Percentiles rank a stretch among this genome's conserved stretches.
These are phyloP conservation scores for Bubalus kerabau DNA, from an alignment of 2,113 vertebrate genomes.

Conservation along the genomic window DNA sequence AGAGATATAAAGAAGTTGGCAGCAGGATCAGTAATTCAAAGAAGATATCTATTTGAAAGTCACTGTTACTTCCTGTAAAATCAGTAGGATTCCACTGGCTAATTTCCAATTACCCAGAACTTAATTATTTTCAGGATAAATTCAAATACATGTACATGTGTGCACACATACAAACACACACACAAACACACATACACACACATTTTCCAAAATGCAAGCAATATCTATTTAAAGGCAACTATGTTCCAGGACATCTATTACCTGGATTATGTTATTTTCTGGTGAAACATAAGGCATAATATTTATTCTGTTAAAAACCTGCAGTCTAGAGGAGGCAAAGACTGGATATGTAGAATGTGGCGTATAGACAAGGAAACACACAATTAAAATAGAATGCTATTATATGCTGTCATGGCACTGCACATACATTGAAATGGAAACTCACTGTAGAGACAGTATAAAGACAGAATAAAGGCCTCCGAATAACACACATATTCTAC, in stretches of 20 bases:
- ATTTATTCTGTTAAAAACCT: background rate
- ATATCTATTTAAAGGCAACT: background rate
- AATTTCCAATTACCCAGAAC: background rate
- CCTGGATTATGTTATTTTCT: background rate
- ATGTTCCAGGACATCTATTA: background rate
- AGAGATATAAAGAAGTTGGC: background rate
- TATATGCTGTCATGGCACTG: background rate
- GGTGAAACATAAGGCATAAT: background rate
- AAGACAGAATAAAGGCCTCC: background rate
- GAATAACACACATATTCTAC: background rate
- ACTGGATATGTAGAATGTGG: background rate
- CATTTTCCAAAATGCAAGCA: background rate
- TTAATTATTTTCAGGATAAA: background rate
- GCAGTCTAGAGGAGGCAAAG: background rate
- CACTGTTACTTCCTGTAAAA: background rate
- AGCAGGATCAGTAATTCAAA: background rate
- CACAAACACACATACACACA: fast-evolving
- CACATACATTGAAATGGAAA: background rate
- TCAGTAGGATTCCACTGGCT: background rate
- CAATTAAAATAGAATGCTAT: background rate
- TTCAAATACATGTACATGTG: background rate
- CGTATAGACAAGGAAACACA: background rate
- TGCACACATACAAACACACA: background rate
- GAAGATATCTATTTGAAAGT: background rate
- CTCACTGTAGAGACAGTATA: background rate